Evolutionary conservation across 2,888 invertebrate species (phyloP).

Genomic region (Busseola fusca): DNA sequence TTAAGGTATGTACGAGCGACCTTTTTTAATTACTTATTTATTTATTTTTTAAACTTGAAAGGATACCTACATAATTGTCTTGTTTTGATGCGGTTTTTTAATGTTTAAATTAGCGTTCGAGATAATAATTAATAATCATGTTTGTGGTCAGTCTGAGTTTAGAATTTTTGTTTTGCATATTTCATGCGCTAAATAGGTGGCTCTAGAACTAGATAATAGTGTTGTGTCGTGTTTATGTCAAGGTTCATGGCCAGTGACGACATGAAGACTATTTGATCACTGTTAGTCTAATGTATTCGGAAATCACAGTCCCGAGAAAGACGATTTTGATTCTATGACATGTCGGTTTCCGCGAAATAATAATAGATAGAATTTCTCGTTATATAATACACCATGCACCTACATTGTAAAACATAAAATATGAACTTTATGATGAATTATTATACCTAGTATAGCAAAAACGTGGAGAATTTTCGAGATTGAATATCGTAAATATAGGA

Average conservation of each 20-base stretch:
- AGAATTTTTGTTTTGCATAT: neutral
- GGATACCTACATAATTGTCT: neutral
- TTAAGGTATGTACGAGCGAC: slow-evolving; percentile 32
- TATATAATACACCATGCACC: no score
- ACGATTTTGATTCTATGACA: neutral
- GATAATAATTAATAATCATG: slow-evolving; percentile 7
- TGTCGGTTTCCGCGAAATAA: no score
- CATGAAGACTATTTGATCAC: neutral
- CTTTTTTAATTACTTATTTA: neutral
- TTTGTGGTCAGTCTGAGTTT: neutral
- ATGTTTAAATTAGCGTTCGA: neutral
- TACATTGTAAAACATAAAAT: no score
- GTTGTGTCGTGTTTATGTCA: neutral
- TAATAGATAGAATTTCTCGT: neutral
- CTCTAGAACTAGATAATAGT: neutral
- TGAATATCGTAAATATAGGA: neutral
- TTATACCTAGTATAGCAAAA: neutral
- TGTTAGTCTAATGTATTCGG: neutral
- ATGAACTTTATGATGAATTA: no score
- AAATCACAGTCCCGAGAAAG: neutral
- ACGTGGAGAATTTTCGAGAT: neutral
- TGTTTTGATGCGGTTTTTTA: slow-evolving; percentile 23
- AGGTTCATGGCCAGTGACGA: slow-evolving; percentile 24
- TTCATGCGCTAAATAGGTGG: neutral
- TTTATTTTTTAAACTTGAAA: neutral